Percentiles rank a stretch among this genome's conserved stretches.
These are phyloP conservation scores for Peromyscus eremicus DNA, from an alignment of 2,797 vertebrate genomes.

Conservation along the genomic window DNA sequence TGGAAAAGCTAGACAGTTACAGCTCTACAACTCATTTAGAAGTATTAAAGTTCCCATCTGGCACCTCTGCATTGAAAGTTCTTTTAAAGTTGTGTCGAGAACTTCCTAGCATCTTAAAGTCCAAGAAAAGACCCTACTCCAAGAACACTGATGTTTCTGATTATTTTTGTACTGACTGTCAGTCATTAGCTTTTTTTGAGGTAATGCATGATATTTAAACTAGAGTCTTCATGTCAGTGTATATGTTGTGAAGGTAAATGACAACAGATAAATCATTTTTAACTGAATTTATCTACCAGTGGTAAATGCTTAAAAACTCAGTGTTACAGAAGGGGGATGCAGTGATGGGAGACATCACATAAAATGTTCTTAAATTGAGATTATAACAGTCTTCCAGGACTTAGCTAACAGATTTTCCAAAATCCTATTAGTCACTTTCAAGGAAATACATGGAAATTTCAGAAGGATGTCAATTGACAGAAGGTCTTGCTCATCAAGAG, in stretches of 20 bases:
- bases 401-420: slow-evolving; percentile 33
- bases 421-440: slow-evolving; percentile 45
- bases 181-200: slow-evolving; percentile 24
- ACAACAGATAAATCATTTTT: slow-evolving; percentile 56
- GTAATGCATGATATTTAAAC: slow-evolving; percentile 24
- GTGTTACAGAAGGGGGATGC: not conserved
- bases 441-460: slow-evolving; percentile 43
- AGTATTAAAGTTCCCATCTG: not conserved
- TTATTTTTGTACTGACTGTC: not conserved
- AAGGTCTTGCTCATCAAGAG: not conserved
- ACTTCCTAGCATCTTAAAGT: slow-evolving; percentile 22
- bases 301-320: slow-evolving; percentile 57
- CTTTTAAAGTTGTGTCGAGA: not conserved
- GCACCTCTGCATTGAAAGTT: not conserved
- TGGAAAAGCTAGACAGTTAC: not conserved
- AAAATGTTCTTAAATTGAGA: slow-evolving; percentile 23
- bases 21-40: not conserved
- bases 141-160: not conserved
- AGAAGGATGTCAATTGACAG: slow-evolving; percentile 3
- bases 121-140: not conserved
- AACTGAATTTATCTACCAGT: slow-evolving; percentile 64
- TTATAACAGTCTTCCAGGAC: not conserved
- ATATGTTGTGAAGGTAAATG: slow-evolving; percentile 9
- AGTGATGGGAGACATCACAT: not conserved
- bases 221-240: not conserved